Percentiles rank a stretch among this genome's conserved stretches.
phyloP scores from a whole-genome alignment of 2,113 vertebrate species.

The cattle (Bos taurus) region DNA sequence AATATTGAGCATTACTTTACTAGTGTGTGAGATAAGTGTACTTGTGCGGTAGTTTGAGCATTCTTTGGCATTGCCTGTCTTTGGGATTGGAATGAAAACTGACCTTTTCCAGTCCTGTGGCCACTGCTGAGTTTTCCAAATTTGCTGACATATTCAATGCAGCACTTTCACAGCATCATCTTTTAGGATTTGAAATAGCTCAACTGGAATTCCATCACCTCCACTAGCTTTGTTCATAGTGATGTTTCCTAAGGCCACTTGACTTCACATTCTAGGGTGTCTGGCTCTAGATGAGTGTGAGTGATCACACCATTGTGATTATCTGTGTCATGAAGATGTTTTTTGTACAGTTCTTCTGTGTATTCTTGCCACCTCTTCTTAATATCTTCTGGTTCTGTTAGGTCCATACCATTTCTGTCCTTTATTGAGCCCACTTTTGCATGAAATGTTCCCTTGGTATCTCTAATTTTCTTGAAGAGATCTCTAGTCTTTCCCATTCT shows the following conservation, averaged over 20 bases:
- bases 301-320: not conserved
- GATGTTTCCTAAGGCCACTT: not conserved
- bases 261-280: not conserved
- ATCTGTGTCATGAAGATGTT: not conserved
- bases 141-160: not conserved
- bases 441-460: not conserved
- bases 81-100: not conserved
- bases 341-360: not conserved
- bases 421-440: not conserved
- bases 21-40: not conserved
- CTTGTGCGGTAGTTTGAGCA: accelerated
- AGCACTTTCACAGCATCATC: not conserved
- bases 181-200: not conserved
- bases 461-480: not conserved
- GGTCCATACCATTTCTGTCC: not conserved
- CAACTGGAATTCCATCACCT: not conserved
- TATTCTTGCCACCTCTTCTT: not conserved
- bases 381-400: not conserved
- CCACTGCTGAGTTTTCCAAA: not conserved
- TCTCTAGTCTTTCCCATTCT: not conserved
- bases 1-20: not conserved
- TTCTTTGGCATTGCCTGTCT: not conserved
- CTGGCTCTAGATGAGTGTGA: not conserved
- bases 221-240: not conserved
- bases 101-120: not conserved